Conservation (phyloP, 2,888 invertebrate genomes). For the Nymphalis urticae region DNA sequence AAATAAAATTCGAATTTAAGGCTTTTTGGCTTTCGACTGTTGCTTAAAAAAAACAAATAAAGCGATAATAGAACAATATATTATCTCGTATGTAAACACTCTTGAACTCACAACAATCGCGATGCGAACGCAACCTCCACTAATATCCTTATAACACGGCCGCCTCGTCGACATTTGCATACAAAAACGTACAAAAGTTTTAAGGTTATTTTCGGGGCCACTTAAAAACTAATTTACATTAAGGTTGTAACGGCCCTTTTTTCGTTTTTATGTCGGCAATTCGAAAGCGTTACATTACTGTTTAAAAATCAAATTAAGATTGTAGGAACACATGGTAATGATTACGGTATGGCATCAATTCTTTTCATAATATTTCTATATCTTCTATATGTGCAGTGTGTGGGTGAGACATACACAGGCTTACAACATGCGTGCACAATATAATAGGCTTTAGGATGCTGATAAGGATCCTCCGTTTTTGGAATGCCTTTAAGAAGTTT, state of each 20-base stretch:
- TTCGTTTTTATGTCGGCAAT: neutral
- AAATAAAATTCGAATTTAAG: too few relatives aligned
- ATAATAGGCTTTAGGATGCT: too few relatives aligned
- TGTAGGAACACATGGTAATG: neutral
- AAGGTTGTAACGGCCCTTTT: constrained; percentile 6
- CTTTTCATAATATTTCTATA: too few relatives aligned
- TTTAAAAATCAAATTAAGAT: constrained; percentile 1
- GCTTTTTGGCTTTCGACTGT: neutral
- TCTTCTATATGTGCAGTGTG: too few relatives aligned
- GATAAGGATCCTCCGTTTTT: too few relatives aligned
- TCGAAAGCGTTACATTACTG: constrained; percentile 1
- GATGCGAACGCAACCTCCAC: neutral
- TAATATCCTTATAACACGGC: constrained; percentile 6
- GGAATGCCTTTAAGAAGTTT: too few relatives aligned
- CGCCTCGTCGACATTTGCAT: constrained; percentile 9
- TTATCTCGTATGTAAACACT: neutral
- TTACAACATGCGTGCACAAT: too few relatives aligned
- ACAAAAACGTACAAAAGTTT: constrained; percentile 12
- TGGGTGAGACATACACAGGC: too few relatives aligned
- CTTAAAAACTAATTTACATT: constrained; percentile 15
- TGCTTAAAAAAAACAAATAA: neutral
- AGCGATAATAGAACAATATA: neutral
- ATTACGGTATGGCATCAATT: too few relatives aligned
- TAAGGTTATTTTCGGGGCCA: constrained; percentile 9
- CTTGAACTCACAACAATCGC: neutral